A percentile compares a stretch with the other conserved stretches of the same genome.
Evolutionary conservation across 2,113 vertebrate genomes (phyloP).

Genomic region (Cyphomyrus discorhynchus): DNA sequence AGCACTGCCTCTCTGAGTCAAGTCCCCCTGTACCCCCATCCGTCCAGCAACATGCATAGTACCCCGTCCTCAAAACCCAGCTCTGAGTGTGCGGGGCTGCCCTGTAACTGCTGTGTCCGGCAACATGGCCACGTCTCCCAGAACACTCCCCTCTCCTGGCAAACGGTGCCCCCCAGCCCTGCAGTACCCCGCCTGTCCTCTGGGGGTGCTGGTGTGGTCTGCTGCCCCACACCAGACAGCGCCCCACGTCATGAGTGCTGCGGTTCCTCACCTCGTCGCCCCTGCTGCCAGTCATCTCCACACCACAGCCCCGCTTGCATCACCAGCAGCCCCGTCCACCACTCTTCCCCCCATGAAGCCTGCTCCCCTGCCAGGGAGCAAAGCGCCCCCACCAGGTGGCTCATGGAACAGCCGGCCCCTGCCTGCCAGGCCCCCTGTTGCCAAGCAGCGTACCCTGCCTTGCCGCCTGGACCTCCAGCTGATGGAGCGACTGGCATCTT

Average conservation of each 20-base stretch:
- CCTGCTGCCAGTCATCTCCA: conserved; percentile 43
- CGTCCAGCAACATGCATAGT: conserved; percentile 54
- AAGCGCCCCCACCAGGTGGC: background rate
- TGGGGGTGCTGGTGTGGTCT: background rate
- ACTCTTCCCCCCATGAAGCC: conserved; percentile 39
- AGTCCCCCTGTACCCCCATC: conserved; percentile 39
- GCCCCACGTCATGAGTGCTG: conserved; percentile 50
- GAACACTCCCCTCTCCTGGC: conserved; percentile 53
- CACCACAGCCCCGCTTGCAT: conserved; percentile 50
- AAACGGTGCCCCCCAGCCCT: conserved; percentile 41
- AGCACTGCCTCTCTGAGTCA: conserved; percentile 41
- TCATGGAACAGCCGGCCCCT: conserved; percentile 35
- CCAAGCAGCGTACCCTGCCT: conserved; percentile 39
- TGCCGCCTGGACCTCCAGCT: conserved; percentile 29
- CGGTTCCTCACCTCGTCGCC: conserved; percentile 28
- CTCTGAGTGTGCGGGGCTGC: conserved; percentile 38
- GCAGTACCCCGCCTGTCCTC: conserved; percentile 4
- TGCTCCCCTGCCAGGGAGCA: conserved; percentile 29
- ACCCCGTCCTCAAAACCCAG: conserved; percentile 52
- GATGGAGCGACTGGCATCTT: conserved; percentile 59
- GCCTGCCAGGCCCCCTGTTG: conserved; percentile 46
- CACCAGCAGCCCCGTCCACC: conserved; percentile 43
- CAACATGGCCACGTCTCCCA: conserved; percentile 48
- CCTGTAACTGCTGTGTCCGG: conserved; percentile 62
- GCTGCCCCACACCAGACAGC: conserved; percentile 35